Percentiles rank a stretch among this genome's conserved stretches.
phyloP scores from a whole-genome alignment of 2,113 vertebrate genomes.

The Rostratula benghalensis region DNA sequence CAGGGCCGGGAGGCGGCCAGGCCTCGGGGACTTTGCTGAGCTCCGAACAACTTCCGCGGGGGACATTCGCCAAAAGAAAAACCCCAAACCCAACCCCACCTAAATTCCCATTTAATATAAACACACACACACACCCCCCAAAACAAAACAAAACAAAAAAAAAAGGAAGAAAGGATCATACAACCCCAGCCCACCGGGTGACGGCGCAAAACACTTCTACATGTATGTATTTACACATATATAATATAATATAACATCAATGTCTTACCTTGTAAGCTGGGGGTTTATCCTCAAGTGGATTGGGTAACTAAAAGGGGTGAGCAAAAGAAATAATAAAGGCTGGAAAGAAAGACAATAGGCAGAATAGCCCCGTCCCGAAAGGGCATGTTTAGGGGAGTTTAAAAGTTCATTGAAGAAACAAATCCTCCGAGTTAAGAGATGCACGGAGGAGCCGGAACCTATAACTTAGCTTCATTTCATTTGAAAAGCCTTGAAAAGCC shows the following conservation, averaged over 20 bases:
- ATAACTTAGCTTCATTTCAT: neutral
- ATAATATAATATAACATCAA: neutral
- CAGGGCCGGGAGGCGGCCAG: neutral
- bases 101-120: neutral
- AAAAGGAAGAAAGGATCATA: neutral
- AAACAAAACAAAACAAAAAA: too few species aligned
- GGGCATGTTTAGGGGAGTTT: neutral
- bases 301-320: neutral
- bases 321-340: neutral
- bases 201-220: neutral
- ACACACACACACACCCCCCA: too few species aligned
- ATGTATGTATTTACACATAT: too few species aligned
- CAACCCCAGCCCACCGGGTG: accelerated
- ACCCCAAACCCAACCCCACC: neutral
- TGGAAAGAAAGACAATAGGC: neutral
- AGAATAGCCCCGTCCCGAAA: neutral
- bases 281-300: neutral
- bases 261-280: neutral
- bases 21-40: neutral
- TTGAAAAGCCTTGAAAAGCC: neutral
- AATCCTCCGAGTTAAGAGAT: neutral
- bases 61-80: neutral
- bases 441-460: neutral
- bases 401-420: slow-evolving; percentile 26
- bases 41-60: neutral